Base-by-base conservation (phyloP, 2,797 vertebrate species). In the Eospalax fontanierii region DNA sequence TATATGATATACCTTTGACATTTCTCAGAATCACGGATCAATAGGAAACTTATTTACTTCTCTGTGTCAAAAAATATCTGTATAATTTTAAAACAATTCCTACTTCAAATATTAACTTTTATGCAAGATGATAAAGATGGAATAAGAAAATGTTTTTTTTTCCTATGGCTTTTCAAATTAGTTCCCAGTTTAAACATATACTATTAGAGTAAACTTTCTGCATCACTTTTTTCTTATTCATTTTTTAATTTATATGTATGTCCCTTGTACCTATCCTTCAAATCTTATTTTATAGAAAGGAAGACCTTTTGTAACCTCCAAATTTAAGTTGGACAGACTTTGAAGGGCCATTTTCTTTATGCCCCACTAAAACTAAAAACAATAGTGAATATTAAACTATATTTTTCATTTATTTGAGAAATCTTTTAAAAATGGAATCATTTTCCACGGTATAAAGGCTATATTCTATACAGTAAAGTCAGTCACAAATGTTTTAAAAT, bases 81-180 rank as follows among this genome's bases (percentile, higher is more conserved):
- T 65, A 81, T 89, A 87, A 83, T 87, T 35, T 65, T 75, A 83
- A 71, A 92, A 68, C 43, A 33, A 89, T 75, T 33, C 35, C 35
- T 90, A 74, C 38, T 18, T 90, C 57, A 92, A 54, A 76, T 63
- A 75, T 88, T 85, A 81, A 90, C 90, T 90, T 80, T 74, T 75
- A 65, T 87, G 26, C 50, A 89, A 16, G 21, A 40, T 74, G 35
- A 61, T 38, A 38, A 89, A 28, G 61, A 86, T 30, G 70, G 66
- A 83, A 16, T 70, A 59, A 46, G 79, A 91, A n/a, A 94, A 89
- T 80, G 63, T 22, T 71, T 21, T 94, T 22, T 78, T 83, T 91
- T 95, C 90, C 35, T 38, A 50, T 87, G 95, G 43, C 28, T 40
- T 86, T 86, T 92, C 78, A 94, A 90, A 84, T 91, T 21, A 33